Evolutionary conservation across 2,113 vertebrate genomes (phyloP).

Genomic region (Isichthys henryi): DNA sequence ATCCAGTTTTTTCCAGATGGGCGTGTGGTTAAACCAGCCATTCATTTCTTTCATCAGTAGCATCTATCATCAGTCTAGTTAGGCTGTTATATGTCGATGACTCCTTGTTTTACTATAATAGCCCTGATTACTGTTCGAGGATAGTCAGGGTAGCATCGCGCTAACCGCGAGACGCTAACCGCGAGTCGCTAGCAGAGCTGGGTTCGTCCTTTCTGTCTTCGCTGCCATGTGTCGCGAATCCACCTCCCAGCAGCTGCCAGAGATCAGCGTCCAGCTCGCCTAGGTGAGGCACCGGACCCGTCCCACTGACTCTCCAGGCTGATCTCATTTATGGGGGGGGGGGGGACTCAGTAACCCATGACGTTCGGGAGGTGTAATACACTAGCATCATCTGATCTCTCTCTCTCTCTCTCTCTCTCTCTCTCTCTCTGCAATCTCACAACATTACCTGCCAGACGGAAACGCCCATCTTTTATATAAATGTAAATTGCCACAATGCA

Average conservation of each 20-base stretch:
- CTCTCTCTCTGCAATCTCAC: neutral
- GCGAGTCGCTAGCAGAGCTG: neutral
- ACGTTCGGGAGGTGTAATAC: neutral
- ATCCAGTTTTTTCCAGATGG: neutral
- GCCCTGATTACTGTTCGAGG: neutral
- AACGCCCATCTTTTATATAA: neutral
- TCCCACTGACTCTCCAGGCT: neutral
- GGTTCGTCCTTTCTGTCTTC: neutral
- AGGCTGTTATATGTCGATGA: neutral
- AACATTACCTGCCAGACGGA: neutral
- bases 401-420: neutral
- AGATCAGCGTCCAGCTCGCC: neutral
- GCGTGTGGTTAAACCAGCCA: neutral
- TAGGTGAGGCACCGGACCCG: neutral
- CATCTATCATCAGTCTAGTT: neutral
- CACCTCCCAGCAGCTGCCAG: neutral
- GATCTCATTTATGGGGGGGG: neutral
- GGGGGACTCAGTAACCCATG: neutral
- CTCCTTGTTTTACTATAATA: neutral
- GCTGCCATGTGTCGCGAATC: neutral
- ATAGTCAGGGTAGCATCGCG: neutral
- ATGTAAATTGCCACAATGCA: neutral
- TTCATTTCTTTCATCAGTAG: neutral
- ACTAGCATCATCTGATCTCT: neutral
- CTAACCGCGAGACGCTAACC: neutral